These are phyloP conservation scores for Abramis brama DNA, from an alignment of 2,113 vertebrate genomes.

Conservation along the genomic window DNA sequence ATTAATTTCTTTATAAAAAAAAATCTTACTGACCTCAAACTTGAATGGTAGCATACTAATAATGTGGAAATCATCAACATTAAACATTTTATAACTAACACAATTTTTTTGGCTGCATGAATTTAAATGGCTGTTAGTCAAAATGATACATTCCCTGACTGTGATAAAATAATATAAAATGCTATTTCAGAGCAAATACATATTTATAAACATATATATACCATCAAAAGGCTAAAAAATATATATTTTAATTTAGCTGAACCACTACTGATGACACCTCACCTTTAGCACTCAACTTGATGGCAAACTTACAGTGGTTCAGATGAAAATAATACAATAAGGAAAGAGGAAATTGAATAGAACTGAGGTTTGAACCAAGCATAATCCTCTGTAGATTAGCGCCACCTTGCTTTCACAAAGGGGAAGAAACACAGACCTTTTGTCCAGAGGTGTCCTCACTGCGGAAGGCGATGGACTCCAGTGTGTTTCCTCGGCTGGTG, in stretches of 20 bases:
- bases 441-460: slow-evolving; percentile 96
- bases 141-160: no score
- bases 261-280: not conserved
- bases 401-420: not conserved
- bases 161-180: no score
- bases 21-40: no score
- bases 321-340: not conserved
- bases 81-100: no score
- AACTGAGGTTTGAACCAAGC: not conserved
- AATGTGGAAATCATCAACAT: no score
- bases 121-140: no score
- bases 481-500: slow-evolving; percentile 93
- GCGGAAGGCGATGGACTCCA: slow-evolving; percentile 97
- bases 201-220: no score
- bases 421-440: slow-evolving; percentile 75
- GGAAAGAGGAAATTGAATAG: not conserved
- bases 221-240: no score
- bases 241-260: not conserved
- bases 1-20: no score
- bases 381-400: not conserved
- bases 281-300: not conserved
- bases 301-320: not conserved
- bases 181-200: no score
- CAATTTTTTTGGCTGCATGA: no score
- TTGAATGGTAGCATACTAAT: no score